A percentile compares a stretch with the other conserved stretches of the same genome.
These are phyloP conservation scores for Pycnonotus jocosus DNA, from an alignment of 2,113 vertebrate species.

Conservation along the genomic window DNA sequence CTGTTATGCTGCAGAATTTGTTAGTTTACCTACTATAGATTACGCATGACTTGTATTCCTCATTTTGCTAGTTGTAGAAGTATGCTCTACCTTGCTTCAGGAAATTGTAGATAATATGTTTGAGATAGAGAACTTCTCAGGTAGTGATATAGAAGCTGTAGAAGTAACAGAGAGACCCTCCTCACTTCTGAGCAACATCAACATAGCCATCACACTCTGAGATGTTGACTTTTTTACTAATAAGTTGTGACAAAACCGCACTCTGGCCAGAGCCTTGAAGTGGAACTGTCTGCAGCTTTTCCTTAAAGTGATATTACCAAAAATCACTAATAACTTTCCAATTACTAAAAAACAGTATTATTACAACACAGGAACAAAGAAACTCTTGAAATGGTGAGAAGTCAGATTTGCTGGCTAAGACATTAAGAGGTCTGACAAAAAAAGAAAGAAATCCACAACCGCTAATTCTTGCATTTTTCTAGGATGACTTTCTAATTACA, in stretches of 20 bases:
- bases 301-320: neutral
- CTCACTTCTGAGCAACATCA: neutral
- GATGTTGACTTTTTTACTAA: neutral
- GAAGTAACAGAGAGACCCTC: neutral
- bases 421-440: neutral
- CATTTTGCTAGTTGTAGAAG: neutral
- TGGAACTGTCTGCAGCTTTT: neutral
- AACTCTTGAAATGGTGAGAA: neutral
- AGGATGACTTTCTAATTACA: neutral
- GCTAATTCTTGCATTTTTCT: neutral
- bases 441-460: accelerated
- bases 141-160: neutral
- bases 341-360: neutral
- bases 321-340: neutral
- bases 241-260: neutral
- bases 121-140: neutral
- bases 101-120: neutral
- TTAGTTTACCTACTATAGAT: neutral
- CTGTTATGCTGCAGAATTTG: neutral
- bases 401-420: neutral
- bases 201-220: neutral
- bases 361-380: neutral
- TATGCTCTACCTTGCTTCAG: neutral
- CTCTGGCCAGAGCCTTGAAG: neutral
- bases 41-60: neutral